phyloP scores from a whole-genome alignment of 2,888 invertebrate species.

The Helicoverpa assulta region DNA sequence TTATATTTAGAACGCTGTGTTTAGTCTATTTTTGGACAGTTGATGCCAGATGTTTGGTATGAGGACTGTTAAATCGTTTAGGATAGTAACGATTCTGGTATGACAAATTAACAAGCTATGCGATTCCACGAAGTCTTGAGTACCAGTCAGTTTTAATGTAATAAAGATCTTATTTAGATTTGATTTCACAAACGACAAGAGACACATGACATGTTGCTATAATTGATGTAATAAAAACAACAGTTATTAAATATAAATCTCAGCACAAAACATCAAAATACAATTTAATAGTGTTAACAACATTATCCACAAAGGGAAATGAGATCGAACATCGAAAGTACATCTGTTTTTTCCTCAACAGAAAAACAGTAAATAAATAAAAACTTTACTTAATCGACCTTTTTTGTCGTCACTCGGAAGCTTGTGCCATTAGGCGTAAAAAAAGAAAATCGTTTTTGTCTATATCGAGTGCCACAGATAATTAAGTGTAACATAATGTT shows the following conservation, averaged over 20 bases:
- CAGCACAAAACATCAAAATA: slow-evolving; percentile 16
- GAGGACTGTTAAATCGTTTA: slow-evolving; percentile 27
- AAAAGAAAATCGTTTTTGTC: slow-evolving; percentile 52
- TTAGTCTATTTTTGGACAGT: slow-evolving; percentile 41
- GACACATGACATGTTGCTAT: too few relatives aligned
- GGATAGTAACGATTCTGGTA: slow-evolving; percentile 18
- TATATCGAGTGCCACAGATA: slow-evolving; percentile 62
- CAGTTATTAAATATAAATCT: not conserved
- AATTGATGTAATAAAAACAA: slow-evolving; percentile 2
- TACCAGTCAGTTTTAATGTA: too few relatives aligned
- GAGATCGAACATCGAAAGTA: slow-evolving; percentile 22
- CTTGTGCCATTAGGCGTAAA: slow-evolving; percentile 48
- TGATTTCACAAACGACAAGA: too few relatives aligned
- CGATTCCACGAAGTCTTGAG: too few relatives aligned
- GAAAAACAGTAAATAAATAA: slow-evolving; percentile 49
- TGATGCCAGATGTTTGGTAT: slow-evolving; percentile 42
- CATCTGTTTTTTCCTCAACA: slow-evolving; percentile 23
- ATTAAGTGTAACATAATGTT: slow-evolving; percentile 62
- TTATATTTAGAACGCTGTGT: slow-evolving; percentile 32
- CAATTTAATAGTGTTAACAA: slow-evolving; percentile 10
- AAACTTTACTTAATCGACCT: slow-evolving; percentile 46
- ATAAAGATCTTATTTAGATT: too few relatives aligned
- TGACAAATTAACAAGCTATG: slow-evolving; percentile 12
- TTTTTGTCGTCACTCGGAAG: slow-evolving; percentile 49
- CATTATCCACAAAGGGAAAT: slow-evolving; percentile 38